Conservation (phyloP, 2,888 invertebrate species). For the Mimachlamys varia region DNA sequence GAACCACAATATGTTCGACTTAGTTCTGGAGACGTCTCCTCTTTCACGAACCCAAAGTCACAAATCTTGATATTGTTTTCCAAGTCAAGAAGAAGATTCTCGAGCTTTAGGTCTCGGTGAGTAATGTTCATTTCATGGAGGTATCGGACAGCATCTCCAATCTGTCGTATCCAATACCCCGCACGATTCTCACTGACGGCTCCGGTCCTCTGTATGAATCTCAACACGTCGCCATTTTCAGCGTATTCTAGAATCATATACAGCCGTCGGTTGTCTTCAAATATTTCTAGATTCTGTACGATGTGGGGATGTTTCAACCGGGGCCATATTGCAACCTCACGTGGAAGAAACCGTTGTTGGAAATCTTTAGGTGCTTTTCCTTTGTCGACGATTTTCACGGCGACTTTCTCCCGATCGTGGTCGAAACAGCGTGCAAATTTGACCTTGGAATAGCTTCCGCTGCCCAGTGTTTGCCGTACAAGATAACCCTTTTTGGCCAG, state of each 20-base stretch:
- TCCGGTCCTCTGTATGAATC: conserved; percentile 81
- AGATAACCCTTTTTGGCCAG: conserved; percentile 77
- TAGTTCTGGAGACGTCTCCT: conserved; percentile 69
- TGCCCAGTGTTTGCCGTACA: conserved; percentile 77
- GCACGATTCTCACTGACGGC: conserved; percentile 79
- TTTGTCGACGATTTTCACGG: conserved; percentile 90
- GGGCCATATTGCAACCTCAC: conserved; percentile 90
- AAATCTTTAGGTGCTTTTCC: conserved; percentile 90
- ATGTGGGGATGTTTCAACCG: conserved; percentile 91
- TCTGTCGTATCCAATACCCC: conserved; percentile 79
- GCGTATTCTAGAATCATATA: conserved; percentile 82
- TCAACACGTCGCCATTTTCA: conserved; percentile 81
- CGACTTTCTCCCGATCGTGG: conserved; percentile 66
- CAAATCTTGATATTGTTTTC: conserved; percentile 81
- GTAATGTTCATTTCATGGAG: conserved; percentile 81
- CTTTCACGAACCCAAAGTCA: conserved; percentile 82
- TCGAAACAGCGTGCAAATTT: conserved; percentile 86
- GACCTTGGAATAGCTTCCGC: conserved; percentile 84
- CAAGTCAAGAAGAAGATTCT: conserved; percentile 82
- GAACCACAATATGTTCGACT: conserved; percentile 83
- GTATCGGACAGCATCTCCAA: conserved; percentile 79
- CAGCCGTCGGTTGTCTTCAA: conserved; percentile 86
- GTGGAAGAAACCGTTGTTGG: conserved; percentile 90
- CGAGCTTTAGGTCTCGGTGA: conserved; percentile 83
- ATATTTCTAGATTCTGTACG: conserved; percentile 89